Conservation (phyloP, 2,888 invertebrate species). For the Zygogramma bicolorata region DNA sequence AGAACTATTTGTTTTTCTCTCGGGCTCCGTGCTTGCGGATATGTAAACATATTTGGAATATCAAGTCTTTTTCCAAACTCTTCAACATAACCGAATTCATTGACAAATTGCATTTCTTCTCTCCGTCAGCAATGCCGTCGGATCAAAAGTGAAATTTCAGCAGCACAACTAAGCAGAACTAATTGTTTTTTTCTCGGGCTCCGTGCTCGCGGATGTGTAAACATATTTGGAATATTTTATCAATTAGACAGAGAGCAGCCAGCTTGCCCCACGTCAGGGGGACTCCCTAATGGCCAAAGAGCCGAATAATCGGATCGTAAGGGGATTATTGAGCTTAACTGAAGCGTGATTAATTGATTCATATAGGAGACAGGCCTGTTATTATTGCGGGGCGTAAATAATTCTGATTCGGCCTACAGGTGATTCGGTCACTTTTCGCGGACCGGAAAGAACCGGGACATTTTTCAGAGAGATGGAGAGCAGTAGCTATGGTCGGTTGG, state of each 20-base stretch:
- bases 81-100: too few species aligned
- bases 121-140: slow-evolving; percentile 20
- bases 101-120: not conserved
- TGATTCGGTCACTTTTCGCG: slow-evolving; percentile 50
- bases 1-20: slow-evolving; percentile 51
- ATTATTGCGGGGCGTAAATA: slow-evolving; percentile 65
- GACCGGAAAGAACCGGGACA: not conserved
- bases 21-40: slow-evolving; percentile 33
- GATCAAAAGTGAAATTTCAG: slow-evolving; percentile 50
- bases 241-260: slow-evolving; percentile 54
- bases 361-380: slow-evolving; percentile 61
- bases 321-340: slow-evolving; percentile 65
- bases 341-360: slow-evolving; percentile 67
- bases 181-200: slow-evolving; percentile 46
- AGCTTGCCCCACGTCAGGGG: slow-evolving; percentile 26
- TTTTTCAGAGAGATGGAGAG: not conserved
- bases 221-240: slow-evolving; percentile 61
- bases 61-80: too few species aligned
- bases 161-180: slow-evolving; percentile 52
- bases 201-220: slow-evolving; percentile 44
- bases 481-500: not conserved
- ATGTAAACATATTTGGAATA: slow-evolving; percentile 58
- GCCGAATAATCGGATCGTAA: slow-evolving; percentile 65
- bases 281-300: slow-evolving; percentile 59
- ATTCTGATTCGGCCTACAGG: slow-evolving; percentile 61